Base-by-base conservation (phyloP, 1,140 invertebrate species). In the Hesperophylax magnus region DNA sequence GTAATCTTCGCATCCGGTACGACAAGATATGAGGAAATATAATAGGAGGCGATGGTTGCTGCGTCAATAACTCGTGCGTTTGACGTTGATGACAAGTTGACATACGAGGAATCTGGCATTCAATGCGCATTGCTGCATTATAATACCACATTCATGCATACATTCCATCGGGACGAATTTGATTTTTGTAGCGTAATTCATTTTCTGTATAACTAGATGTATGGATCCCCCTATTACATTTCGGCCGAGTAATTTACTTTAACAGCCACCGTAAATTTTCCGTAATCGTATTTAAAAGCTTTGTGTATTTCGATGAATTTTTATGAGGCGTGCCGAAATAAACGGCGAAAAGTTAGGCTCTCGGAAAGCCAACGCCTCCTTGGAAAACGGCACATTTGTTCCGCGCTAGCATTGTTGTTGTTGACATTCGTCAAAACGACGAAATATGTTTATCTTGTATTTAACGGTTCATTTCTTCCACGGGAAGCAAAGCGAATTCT, bases 401-500 rank as follows among this genome's bases (percentile, higher is more conserved):
- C 63, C 71, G 20, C 47, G 47, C 47, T 3, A 53, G 71, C 47
- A 58, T 53, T 54, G 71, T 58, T 54, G 47, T 74, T 58, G 54
- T 58, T 54, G 71, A 74, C 47, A 74, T 74, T 58, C 54, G 54
- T 67, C 63, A 67, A 34, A 61, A 67, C 17, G 63, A 27, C 20
- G 31, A 67, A 67, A 67, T 67, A 67, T 67, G 63, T 67, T 67
- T 67, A 67, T 67, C 63, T 67, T 67, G 63, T 67, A 67, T 67
- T 67, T 67, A 67, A 67, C 63, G 27, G 27, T 67, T 67, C 63
- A 67, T 67, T 67, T 67, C 63, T 15, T 39, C 63, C 63, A 17
- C 17, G 18, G 63, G 63, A 27, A 17, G 63, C 63, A 67, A 67
- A 67, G 27, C 63, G 22, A 31, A 31, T 22, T 17, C n/a, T 65